Evolutionary conservation across 2,888 invertebrate species (phyloP), one percentile per base, ranked within the genome.

Genomic region (Tuta absoluta): DNA sequence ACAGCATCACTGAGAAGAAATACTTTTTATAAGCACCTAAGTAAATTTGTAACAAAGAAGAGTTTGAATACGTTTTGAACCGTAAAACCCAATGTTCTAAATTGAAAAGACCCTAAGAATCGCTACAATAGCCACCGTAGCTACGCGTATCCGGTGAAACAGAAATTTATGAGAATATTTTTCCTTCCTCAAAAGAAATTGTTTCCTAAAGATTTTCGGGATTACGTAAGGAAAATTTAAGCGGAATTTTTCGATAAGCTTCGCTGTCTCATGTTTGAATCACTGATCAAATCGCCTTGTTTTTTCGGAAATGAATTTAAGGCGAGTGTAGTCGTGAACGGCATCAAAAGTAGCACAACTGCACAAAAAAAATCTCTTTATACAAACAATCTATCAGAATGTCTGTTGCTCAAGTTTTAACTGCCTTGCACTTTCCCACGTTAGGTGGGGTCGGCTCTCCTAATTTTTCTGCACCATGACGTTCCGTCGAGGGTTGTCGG

Each of bases 81-180:
- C n/a, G n/a, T 3, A 41, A 41, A 41, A n/a, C 41, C 41, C 41
- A n/a, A 41, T 41, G 41, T 41, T 33, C 33, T 33, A 33, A 33
- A 33, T 33, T 33, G 41, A 41, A 41, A 41, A n/a, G n/a, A 14
- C 14, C 33, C 33, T 28, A 38, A 38, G n/a, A 11, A 41, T 3
- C 41, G 41, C 41, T 41, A 14, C 41, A 41, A 41, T 41, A 41
- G 41, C 41, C 41, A 14, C 28, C 28, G 28, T 28, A 28, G 28
- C 28, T 3, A 33, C 33, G 33, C 33, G 33, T 33, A 33, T 33
- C 33, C 41, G 41, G 41, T 41, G 41, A n/a, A 41, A 41, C 41
- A 41, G n/a, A 41, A 41, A 41, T 41, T 41, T 41, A 41, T 41
- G 41, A 41, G 41, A 41, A 41, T 41, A 41, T 41, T 41, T 38